Percentiles rank a stretch among this genome's conserved stretches.
phyloP scores from a whole-genome alignment of 35 echinoderm and acorn worm genomes.

The Anneissia japonica region DNA sequence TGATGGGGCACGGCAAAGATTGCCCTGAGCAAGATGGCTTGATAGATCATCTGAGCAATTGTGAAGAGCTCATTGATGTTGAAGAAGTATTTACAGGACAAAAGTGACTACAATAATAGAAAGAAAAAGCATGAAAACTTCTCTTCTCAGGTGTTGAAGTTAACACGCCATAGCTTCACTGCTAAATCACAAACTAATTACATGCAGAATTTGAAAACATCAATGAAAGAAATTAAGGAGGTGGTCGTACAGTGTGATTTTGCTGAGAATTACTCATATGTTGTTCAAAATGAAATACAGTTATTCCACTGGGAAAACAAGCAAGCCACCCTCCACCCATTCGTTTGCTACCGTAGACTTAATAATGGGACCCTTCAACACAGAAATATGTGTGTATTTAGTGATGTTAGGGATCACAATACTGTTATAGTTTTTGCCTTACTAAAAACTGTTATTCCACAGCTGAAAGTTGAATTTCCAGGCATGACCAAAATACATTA shows the following conservation, averaged over 20 bases:
- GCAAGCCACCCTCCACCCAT: background rate
- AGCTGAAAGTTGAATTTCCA: background rate
- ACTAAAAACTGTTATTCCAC: background rate
- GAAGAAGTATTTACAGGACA: conserved; percentile 6
- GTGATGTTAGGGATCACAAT: background rate
- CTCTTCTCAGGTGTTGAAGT: background rate
- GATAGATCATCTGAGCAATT: background rate
- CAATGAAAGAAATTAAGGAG: background rate
- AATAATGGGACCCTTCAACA: background rate
- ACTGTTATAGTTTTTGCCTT: background rate
- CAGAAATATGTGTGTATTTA: background rate
- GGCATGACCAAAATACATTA: background rate
- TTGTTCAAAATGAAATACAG: background rate
- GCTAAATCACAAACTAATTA: background rate
- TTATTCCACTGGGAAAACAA: background rate
- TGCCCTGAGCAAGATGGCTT: conserved; percentile 6
- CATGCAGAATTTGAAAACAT: background rate
- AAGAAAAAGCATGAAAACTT: background rate
- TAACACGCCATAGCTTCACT: conserved; percentile 1
- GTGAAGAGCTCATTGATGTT: background rate
- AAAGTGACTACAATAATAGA: background rate
- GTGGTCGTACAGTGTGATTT: background rate
- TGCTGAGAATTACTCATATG: background rate
- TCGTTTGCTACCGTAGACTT: background rate
- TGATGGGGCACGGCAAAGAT: conserved; percentile 13